These are phyloP conservation scores for Acheta domesticus DNA, from an alignment of 2,888 invertebrate genomes.

Conservation along the genomic window DNA sequence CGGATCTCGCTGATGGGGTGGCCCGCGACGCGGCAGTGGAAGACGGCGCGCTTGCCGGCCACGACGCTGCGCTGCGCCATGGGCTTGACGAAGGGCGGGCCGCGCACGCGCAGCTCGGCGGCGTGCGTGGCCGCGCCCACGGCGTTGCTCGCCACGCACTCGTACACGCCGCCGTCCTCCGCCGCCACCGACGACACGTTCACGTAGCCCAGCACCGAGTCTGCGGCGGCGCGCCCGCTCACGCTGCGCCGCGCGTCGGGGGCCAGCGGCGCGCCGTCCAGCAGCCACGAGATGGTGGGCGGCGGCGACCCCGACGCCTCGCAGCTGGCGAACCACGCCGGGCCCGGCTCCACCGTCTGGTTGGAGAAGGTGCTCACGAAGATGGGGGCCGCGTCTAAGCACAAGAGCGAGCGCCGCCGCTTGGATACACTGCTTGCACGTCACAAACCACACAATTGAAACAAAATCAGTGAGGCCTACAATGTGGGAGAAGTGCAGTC, in stretches of 20 bases:
- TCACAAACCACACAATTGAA: no score
- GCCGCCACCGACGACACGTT: conserved; percentile 41
- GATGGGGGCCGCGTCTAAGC: conserved; percentile 42
- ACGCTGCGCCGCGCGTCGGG: conserved; percentile 37
- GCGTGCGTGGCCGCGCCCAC: conserved; percentile 42
- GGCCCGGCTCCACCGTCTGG: conserved; percentile 47
- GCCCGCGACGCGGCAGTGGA: conserved; percentile 40
- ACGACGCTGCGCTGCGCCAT: conserved; percentile 45
- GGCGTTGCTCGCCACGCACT: conserved; percentile 36
- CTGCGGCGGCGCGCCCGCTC: conserved; percentile 12
- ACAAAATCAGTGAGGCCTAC: no score
- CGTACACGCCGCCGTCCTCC: conserved; percentile 44
- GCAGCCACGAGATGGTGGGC: conserved; percentile 48
- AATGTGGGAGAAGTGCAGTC: no score
- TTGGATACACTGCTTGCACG: no score
- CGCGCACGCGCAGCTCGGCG: conserved; percentile 49
- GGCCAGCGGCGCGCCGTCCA: conserved; percentile 44
- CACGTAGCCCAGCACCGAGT: conserved; percentile 42
- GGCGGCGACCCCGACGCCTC: conserved; percentile 49
- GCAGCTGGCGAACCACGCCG: conserved; percentile 48
- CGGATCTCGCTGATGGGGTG: conserved; percentile 40
- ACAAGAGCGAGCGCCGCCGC: no score
- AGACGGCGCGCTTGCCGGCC: conserved; percentile 37
- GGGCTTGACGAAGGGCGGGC: conserved; percentile 40
- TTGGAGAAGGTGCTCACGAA: conserved; percentile 45